Percentiles rank a stretch among this genome's conserved stretches.
These are phyloP conservation scores for Syngnathoides biaculeatus DNA, from an alignment of 2,113 vertebrate genomes.

Conservation along the genomic window DNA sequence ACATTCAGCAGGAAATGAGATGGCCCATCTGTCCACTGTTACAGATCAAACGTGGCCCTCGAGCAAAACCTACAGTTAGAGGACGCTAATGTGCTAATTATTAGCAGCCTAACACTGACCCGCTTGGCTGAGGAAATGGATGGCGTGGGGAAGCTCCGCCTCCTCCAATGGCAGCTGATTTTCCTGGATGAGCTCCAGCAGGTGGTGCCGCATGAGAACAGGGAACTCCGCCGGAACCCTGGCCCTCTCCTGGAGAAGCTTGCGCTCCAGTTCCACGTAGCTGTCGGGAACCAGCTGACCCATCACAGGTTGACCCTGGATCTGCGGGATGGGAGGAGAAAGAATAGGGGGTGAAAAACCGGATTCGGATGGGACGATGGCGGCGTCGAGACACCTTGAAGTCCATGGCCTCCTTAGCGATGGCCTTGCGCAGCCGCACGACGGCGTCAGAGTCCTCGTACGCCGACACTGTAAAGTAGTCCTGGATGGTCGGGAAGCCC, in stretches of 20 bases:
- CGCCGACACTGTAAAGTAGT: conserved; percentile 83
- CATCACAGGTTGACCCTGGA: conserved; percentile 91
- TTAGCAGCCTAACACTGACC: conserved; percentile 68
- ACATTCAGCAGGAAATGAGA: not conserved
- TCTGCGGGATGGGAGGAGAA: conserved; percentile 53
- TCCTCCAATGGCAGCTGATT: conserved; percentile 88
- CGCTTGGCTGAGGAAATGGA: conserved; percentile 92
- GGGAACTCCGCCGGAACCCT: conserved; percentile 83
- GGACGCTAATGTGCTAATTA: not conserved
- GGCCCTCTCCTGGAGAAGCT: conserved; percentile 79
- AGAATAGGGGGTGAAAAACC: not conserved
- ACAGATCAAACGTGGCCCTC: not conserved
- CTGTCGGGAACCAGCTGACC: conserved; percentile 94
- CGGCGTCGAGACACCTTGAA: conserved; percentile 78
- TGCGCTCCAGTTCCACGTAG: conserved; percentile 90
- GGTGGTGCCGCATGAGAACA: conserved; percentile 77
- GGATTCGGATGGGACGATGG: not conserved
- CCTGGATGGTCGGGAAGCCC: conserved; percentile 83
- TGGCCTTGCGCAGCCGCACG: conserved; percentile 82
- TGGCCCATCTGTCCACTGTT: not conserved
- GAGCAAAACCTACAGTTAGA: not conserved
- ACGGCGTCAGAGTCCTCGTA: conserved; percentile 85
- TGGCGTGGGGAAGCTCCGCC: conserved; percentile 86
- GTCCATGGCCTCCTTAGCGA: conserved; percentile 79
- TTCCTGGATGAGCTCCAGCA: conserved; percentile 83